These are phyloP conservation scores for Andrena flavipes DNA, from an alignment of 2,888 invertebrate genomes.

Conservation along the genomic window DNA sequence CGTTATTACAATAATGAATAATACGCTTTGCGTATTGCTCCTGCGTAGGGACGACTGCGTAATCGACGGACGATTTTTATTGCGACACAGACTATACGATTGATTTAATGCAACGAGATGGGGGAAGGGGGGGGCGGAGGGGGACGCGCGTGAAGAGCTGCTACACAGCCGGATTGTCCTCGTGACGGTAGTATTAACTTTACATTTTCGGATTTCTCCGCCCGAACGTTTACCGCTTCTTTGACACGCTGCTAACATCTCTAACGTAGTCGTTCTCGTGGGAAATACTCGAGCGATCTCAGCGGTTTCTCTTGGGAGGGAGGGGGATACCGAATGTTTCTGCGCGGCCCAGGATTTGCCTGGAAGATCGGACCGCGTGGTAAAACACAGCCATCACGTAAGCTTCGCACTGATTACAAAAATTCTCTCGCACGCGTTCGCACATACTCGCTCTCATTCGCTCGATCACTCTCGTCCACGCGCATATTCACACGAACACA, in stretches of 20 bases:
- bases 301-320: slow-evolving; percentile 25
- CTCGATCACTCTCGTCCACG: slow-evolving; percentile 4
- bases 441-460: neutral
- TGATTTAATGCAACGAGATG: slow-evolving; percentile 27
- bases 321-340: slow-evolving; percentile 59
- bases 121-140: neutral
- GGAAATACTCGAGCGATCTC: slow-evolving; percentile 33
- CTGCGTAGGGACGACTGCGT: slow-evolving; percentile 31
- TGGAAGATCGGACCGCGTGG: slow-evolving; percentile 77
- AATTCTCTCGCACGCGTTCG: slow-evolving; percentile 45
- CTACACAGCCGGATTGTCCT: slow-evolving; percentile 50
- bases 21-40: slow-evolving; percentile 1
- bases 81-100: slow-evolving; percentile 48
- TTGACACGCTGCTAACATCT: slow-evolving; percentile 14
- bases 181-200: slow-evolving; percentile 44
- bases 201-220: slow-evolving; percentile 43
- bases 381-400: slow-evolving; percentile 77
- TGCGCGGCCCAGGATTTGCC: slow-evolving; percentile 64
- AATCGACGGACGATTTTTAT: slow-evolving; percentile 38
- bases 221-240: slow-evolving; percentile 38
- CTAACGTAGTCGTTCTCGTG: neutral
- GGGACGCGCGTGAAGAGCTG: slow-evolving; percentile 26
- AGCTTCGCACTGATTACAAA: slow-evolving; percentile 74
- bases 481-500: neutral
- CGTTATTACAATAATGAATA: neutral